A percentile compares a stretch with the other conserved stretches of the same genome.
These are phyloP conservation scores for Reinhardtius hippoglossoides DNA, from an alignment of 2,113 vertebrate species.

Conservation along the genomic window DNA sequence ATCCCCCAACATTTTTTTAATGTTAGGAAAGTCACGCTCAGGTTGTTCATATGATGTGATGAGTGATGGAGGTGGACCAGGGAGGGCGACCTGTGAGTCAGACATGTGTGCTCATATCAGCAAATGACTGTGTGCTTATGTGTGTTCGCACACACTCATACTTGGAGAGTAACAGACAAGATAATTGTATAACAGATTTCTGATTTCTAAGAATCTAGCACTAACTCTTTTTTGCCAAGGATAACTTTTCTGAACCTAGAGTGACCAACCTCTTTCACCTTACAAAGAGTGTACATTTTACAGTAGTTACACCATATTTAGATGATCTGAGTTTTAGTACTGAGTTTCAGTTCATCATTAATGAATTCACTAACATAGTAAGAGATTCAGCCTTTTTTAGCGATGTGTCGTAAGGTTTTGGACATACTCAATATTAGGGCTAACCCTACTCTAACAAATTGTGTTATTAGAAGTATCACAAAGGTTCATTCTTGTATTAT, in stretches of 20 bases:
- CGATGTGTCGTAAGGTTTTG: too few relatives aligned
- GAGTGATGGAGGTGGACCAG: slow-evolving; percentile 30
- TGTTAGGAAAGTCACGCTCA: slow-evolving; percentile 12
- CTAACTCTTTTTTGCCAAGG: too few relatives aligned
- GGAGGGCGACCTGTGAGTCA: slow-evolving; percentile 13
- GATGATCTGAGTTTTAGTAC: too few relatives aligned
- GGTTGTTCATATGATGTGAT: slow-evolving; percentile 26
- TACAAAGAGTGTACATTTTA: too few relatives aligned
- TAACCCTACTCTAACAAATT: too few relatives aligned
- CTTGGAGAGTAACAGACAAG: not conserved
- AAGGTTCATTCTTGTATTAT: too few relatives aligned
- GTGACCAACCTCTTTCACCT: not conserved
- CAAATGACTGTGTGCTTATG: slow-evolving; percentile 20
- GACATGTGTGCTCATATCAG: slow-evolving; percentile 10
- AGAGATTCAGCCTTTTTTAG: too few relatives aligned
- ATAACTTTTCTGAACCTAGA: not conserved
- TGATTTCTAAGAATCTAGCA: not conserved
- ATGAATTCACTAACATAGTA: too few relatives aligned
- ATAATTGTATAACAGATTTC: not conserved
- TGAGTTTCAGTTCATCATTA: too few relatives aligned
- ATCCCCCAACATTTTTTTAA: not conserved
- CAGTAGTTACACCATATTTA: too few relatives aligned
- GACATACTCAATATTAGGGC: too few relatives aligned
- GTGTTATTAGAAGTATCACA: not conserved
- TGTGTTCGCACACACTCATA: slow-evolving; percentile 7